Evolutionary conservation across 2,888 invertebrate genomes (phyloP), one percentile per base, ranked within the genome.

Genomic region (Platycheirus albimanus): DNA sequence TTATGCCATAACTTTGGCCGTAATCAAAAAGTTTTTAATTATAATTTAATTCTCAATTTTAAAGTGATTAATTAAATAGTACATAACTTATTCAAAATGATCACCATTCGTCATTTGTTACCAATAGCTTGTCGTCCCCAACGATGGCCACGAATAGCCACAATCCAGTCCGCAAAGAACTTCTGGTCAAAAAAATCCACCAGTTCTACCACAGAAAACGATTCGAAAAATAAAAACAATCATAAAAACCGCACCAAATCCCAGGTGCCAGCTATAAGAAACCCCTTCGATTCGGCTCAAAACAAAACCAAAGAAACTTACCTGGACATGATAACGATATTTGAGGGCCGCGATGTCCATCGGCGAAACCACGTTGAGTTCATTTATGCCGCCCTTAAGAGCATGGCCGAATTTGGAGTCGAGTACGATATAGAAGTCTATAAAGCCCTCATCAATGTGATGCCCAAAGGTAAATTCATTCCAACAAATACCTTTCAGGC

Each of bases 341-440:
- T 96, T 88, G 92, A 94, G 86, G 92, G 92, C 28, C 92, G 93
- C 45, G 94, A 95, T 86, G 92, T 92, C 0, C 93, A 95, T 87
- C 92, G 96, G 81, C 92, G 96, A 76, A 98, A 97, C 47, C 97
- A 98, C 89, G 97, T 98, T 0, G 98, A 98, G 87, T 99, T 99
- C 90, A 97, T 99, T 86, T 95, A 96, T 88, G 94, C 96, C 0
- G 98, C 98, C 0, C 90, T 99, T 81, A 94, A 94, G 69, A 93
- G 95, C 87, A 96, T 99, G 96, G 94, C 96, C 85, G 95, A 95
- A 71, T 99, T 96, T 90, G 96, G 96, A 0, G 97, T 98, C 0
- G 94, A 97, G 67, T 95, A 95, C 88, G 98, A 97, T 89, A 87
- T 97, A 15, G 95, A 96, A 87, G 94, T 94, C 0, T 99, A 99